Conservation (phyloP, 2,888 invertebrate species). For the Hydraecia micacea region DNA sequence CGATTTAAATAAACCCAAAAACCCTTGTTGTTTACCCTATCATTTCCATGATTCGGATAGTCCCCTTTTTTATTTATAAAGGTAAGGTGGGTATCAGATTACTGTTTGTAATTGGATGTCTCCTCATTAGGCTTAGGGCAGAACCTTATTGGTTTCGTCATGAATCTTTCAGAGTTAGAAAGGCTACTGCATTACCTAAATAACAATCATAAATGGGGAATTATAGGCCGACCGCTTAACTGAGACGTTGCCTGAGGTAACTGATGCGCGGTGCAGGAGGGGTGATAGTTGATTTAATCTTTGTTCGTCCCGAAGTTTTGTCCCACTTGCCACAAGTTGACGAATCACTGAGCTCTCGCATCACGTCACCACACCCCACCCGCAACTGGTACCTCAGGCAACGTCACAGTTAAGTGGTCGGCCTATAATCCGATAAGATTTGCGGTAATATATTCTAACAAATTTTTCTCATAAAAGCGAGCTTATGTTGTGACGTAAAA, state of each 20-base stretch:
- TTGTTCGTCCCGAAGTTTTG: too few relatives aligned
- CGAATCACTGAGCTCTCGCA: too few relatives aligned
- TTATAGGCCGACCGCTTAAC: background rate
- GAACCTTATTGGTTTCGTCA: constrained; percentile 42
- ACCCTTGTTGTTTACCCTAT: constrained; percentile 69
- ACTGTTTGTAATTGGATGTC: constrained; percentile 69
- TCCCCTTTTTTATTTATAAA: constrained; percentile 64
- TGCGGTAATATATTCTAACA: constrained; percentile 50
- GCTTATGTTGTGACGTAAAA: constrained; percentile 58
- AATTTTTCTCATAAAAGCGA: constrained; percentile 54
- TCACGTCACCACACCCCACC: too few relatives aligned
- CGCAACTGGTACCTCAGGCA: too few relatives aligned
- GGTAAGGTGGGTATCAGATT: constrained; percentile 60
- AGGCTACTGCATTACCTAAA: background rate
- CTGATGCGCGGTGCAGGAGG: too few relatives aligned
- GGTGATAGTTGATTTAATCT: too few relatives aligned
- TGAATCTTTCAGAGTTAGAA: constrained; percentile 9
- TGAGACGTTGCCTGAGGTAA: too few relatives aligned
- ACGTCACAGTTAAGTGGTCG: too few relatives aligned
- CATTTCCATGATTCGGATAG: constrained; percentile 60
- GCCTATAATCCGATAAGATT: constrained; percentile 38
- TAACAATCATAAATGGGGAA: constrained; percentile 14
- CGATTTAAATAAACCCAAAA: constrained; percentile 68
- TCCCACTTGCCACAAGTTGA: too few relatives aligned
- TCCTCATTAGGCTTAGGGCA: constrained; percentile 63